Percentiles rank a stretch among this genome's conserved stretches.
Conservation (phyloP, 1,140 invertebrate genomes). For the Calephelis nemesis region DNA sequence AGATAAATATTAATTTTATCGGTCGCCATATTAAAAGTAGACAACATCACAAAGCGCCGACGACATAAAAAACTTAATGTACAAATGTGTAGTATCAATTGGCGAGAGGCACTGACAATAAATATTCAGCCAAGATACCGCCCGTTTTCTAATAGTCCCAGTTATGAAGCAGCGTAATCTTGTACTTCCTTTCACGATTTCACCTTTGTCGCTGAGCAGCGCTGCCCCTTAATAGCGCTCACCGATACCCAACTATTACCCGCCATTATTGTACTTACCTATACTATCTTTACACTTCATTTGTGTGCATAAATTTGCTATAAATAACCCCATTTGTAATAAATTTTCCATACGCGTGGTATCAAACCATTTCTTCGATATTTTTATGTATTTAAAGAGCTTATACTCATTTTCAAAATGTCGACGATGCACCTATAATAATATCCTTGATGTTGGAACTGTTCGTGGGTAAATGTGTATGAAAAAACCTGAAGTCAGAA, state of each 20-base stretch:
- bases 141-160: conserved; percentile 33
- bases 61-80: conserved; percentile 1
- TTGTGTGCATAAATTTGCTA: background rate
- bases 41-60: background rate
- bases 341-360: no score
- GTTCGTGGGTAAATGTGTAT: no score
- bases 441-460: no score
- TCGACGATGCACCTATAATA: no score
- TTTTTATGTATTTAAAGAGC: no score
- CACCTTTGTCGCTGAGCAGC: conserved; percentile 43
- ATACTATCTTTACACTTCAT: conserved; percentile 16
- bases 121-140: conserved; percentile 6
- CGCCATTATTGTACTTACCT: conserved; percentile 30
- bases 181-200: conserved; percentile 37
- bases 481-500: no score
- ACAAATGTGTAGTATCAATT: conserved; percentile 29
- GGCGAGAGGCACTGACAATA: conserved; percentile 12
- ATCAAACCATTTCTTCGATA: no score
- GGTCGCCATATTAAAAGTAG: background rate
- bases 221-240: conserved; percentile 40
- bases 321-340: no score
- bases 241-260: conserved; percentile 36
- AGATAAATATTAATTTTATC: no score
- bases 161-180: conserved; percentile 36
- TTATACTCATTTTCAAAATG: no score